Evolutionary conservation across 1,140 invertebrate genomes (phyloP).

Genomic region (Calycopis cecrops): DNA sequence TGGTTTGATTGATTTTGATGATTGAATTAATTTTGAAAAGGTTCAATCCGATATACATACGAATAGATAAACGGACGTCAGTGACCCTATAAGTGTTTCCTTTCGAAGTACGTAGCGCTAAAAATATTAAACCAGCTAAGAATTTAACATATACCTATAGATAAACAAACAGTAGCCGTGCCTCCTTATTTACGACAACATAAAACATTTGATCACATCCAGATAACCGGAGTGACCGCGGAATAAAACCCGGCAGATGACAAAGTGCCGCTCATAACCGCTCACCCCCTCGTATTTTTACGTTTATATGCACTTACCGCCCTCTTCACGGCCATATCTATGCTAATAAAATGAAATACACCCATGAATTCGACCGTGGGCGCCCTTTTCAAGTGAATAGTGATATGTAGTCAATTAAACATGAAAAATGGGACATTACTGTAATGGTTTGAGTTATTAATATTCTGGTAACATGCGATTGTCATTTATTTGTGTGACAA

Average conservation of each 20-base stretch:
- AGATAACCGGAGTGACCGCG: slow-evolving; percentile 33
- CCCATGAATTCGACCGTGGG: slow-evolving; percentile 21
- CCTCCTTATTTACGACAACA: slow-evolving; percentile 6
- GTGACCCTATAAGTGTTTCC: too few species aligned
- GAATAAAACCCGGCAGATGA: slow-evolving; percentile 46
- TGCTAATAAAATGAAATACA: slow-evolving; percentile 34
- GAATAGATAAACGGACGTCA: too few species aligned
- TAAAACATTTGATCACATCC: slow-evolving; percentile 27
- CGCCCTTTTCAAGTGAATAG: slow-evolving; percentile 23
- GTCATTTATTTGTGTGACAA: background rate
- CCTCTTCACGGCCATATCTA: slow-evolving; percentile 31
- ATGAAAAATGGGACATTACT: slow-evolving; percentile 8
- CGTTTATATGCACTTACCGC: slow-evolving; percentile 42
- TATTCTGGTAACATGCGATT: slow-evolving; percentile 5
- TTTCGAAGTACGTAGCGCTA: too few species aligned
- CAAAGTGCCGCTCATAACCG: slow-evolving; percentile 43
- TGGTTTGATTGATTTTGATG: too few species aligned
- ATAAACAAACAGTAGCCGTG: background rate
- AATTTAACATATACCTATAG: too few species aligned
- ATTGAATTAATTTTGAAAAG: too few species aligned
- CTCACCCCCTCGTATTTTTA: slow-evolving; percentile 43
- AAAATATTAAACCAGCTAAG: too few species aligned
- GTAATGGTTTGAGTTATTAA: slow-evolving; percentile 11
- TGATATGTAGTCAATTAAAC: slow-evolving; percentile 16
- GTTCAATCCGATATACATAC: too few species aligned